A percentile compares a stretch with the other conserved stretches of the same genome.
phyloP scores from a whole-genome alignment of 2,797 vertebrate species.

The Liasis olivaceus region DNA sequence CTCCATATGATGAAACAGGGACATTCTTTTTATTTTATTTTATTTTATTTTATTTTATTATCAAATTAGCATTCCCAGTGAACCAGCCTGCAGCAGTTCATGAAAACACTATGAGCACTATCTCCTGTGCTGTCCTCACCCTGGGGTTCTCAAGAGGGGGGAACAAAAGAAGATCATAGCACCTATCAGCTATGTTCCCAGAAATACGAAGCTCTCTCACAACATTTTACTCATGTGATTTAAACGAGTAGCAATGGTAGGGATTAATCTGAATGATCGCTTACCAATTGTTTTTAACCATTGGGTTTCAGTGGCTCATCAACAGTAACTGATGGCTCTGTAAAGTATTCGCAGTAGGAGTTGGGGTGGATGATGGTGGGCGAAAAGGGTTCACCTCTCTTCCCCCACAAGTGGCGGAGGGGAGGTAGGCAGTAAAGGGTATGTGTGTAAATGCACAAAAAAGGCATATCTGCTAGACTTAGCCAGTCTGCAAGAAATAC shows the following conservation, averaged over 20 bases:
- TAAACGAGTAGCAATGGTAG: neutral
- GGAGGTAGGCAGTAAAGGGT: neutral
- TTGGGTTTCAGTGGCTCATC: neutral
- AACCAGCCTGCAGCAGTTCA: no score
- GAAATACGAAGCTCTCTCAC: neutral
- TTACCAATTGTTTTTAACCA: neutral
- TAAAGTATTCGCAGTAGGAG: neutral
- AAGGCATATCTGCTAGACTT: neutral
- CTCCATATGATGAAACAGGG: no score
- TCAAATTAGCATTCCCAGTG: no score
- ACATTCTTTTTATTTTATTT: no score
- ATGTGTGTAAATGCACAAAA: neutral
- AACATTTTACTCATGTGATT: neutral
- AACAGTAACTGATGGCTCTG: neutral
- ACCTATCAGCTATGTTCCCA: neutral
- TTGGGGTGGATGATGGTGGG: neutral
- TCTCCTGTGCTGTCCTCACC: no score
- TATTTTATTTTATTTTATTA: no score
- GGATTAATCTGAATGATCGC: neutral
- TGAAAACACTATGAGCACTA: no score
- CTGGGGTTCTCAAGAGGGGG: no score
- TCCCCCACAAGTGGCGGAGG: neutral
- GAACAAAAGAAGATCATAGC: no score
- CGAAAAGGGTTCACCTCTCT: neutral
- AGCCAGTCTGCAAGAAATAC: neutral